phyloP scores from a whole-genome alignment of 1,140 invertebrate genomes.

The Zaprionus nigranus region DNA sequence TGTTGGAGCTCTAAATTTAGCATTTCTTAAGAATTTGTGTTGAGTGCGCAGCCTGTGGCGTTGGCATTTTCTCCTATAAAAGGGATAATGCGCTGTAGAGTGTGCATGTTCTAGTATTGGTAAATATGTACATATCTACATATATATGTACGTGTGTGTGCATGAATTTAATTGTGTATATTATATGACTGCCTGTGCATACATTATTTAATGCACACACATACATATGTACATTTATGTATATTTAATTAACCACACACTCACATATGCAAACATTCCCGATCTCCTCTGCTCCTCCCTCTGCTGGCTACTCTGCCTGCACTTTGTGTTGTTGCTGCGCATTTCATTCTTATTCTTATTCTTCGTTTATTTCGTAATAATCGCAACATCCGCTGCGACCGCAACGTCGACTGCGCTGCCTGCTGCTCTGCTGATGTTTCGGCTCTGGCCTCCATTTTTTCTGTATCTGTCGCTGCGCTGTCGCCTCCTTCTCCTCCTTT shows the following conservation, averaged over 20 bases:
- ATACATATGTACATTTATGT: not conserved
- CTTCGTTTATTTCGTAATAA: conserved; percentile 81
- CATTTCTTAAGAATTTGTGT: conserved; percentile 74
- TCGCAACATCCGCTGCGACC: conserved; percentile 72
- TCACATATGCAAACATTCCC: conserved; percentile 11
- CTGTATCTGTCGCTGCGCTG: conserved; percentile 7
- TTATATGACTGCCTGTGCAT: not conserved
- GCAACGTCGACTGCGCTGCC: not conserved
- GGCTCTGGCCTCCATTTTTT: conserved; percentile 3
- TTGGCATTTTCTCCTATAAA: conserved; percentile 79
- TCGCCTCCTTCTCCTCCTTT: not conserved
- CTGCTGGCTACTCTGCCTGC: conserved; percentile 30
- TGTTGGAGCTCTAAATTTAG: conserved; percentile 76
- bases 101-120: conserved; percentile 36
- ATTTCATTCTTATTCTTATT: conserved; percentile 74
- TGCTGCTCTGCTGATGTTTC: not conserved
- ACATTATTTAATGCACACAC: not conserved
- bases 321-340: conserved; percentile 46
- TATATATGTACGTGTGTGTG: not conserved
- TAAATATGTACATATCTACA: not conserved
- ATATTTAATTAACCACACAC: not conserved
- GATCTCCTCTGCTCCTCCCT: not conserved
- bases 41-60: conserved; percentile 52
- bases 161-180: not conserved
- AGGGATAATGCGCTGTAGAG: conserved; percentile 72